Evolutionary conservation across 2,888 invertebrate genomes (phyloP).

Genomic region (Temnothorax rugatulus): DNA sequence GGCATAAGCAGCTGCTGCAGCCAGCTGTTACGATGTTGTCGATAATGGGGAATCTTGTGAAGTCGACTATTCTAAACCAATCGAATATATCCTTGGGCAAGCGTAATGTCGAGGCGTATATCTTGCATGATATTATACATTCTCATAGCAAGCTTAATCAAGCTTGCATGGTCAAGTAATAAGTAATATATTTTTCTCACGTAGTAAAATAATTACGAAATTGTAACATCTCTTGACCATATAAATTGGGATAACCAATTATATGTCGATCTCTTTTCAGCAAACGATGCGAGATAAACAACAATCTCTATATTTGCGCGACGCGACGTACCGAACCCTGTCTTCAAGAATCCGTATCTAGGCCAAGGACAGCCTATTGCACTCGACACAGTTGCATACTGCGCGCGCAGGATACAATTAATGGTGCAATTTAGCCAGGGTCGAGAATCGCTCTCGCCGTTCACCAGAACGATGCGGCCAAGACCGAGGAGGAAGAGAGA

Average conservation of each 20-base stretch:
- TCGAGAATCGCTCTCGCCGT: constrained; percentile 65
- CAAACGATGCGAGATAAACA: background rate
- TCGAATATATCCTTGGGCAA: constrained; percentile 11
- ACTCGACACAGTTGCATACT: constrained; percentile 76
- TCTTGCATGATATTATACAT: background rate
- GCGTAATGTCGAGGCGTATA: background rate
- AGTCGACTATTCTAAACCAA: constrained; percentile 6
- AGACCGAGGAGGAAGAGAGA: background rate
- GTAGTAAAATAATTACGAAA: background rate
- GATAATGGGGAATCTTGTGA: constrained; percentile 22
- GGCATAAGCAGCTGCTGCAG: constrained; percentile 36
- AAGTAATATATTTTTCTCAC: background rate
- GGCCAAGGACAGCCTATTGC: constrained; percentile 77
- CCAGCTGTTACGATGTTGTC: constrained; percentile 29
- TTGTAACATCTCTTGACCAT: background rate
- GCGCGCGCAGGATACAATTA: constrained; percentile 72
- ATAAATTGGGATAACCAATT: background rate
- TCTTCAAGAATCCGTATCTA: constrained; percentile 69
- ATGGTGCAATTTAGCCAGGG: constrained; percentile 74
- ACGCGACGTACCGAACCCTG: background rate
- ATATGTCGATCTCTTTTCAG: background rate
- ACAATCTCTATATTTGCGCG: background rate
- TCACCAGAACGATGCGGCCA: constrained; percentile 57
- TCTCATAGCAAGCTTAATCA: background rate
- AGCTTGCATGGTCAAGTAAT: background rate